Evolutionary conservation across 2,888 invertebrate genomes (phyloP), one percentile per base, ranked within the genome.

Genomic region (Pristionchus exspectatus): DNA sequence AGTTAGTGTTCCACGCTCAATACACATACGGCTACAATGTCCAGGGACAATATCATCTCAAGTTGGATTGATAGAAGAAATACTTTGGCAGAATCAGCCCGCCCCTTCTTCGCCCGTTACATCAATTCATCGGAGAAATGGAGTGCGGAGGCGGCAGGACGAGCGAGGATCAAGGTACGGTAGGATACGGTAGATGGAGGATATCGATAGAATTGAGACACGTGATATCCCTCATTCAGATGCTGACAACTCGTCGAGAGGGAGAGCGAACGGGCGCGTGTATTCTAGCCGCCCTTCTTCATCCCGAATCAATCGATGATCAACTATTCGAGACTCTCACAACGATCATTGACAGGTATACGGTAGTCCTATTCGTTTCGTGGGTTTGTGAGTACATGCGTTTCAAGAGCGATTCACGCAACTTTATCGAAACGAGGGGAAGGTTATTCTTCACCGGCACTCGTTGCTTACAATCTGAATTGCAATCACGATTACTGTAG

Each of bases 31-130:
- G 44, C 44, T 50, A 9, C 9, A 50, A 50, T 50, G 44, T 3
- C 10, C 44, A 50, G 12, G 44, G 12, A 9, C 44, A 50, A 50
- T 50, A 50, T 9, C 30, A 14, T 21, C n/a, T 33, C 5, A 9
- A 2, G 7, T 38, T 77, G 18, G 38, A 77, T 77, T 77, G 33
- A 5, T 44, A 77, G 44, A 21, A 77, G 16, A 44, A 16, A n/a
- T 27, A 27, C 16, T 77, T 27, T 77, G n/a, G 7, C 66, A 89
- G 89, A 89, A n/a, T 24, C 63, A 4, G 83, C 89, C 18, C 50
- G 59, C 38, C 89, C 89, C 38, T 89, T 89, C 89, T 81, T 89
- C 89, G 21, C 59, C 21, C 59, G 54, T n/a, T 89, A 89, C 83
- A 63, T 89, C 89, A 63, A 81, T 27, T 21, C 59, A 27, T 66